Evolutionary conservation across 2,888 invertebrate species (phyloP).

Genomic region (Synergus laeviventris): DNA sequence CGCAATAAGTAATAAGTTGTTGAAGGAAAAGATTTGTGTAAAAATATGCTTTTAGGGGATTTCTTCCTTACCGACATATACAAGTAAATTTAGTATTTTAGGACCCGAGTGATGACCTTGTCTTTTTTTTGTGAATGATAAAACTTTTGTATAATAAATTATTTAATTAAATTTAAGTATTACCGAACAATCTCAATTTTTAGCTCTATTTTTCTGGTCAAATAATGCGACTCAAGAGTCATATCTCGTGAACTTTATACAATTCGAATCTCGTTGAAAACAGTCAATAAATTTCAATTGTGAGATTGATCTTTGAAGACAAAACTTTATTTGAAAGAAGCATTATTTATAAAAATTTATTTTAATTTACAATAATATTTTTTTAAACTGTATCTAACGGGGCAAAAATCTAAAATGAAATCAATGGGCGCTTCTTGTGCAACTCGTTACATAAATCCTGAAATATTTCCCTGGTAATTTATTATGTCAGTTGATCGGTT

Average conservation of each 20-base stretch:
- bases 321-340: background rate
- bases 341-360: background rate
- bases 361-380: background rate
- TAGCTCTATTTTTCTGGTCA: background rate
- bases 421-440: background rate
- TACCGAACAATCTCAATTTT: background rate
- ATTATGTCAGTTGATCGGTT: background rate
- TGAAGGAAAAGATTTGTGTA: conserved; percentile 4
- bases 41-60: background rate
- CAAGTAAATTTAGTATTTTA: conserved; percentile 16
- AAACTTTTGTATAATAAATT: background rate
- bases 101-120: background rate
- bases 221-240: conserved; percentile 12
- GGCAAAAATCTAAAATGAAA: background rate
- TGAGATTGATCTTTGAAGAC: background rate
- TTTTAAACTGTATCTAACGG: too few species aligned
- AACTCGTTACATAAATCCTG: background rate
- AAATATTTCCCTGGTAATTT: background rate
- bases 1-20: background rate
- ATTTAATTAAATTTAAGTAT: background rate
- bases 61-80: conserved; percentile 25
- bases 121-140: background rate
- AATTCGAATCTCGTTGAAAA: conserved; percentile 20
- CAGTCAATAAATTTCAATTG: conserved; percentile 1
- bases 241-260: conserved; percentile 39